Base-by-base conservation (phyloP, 2,888 invertebrate species). In the Endomychus coccineus region DNA sequence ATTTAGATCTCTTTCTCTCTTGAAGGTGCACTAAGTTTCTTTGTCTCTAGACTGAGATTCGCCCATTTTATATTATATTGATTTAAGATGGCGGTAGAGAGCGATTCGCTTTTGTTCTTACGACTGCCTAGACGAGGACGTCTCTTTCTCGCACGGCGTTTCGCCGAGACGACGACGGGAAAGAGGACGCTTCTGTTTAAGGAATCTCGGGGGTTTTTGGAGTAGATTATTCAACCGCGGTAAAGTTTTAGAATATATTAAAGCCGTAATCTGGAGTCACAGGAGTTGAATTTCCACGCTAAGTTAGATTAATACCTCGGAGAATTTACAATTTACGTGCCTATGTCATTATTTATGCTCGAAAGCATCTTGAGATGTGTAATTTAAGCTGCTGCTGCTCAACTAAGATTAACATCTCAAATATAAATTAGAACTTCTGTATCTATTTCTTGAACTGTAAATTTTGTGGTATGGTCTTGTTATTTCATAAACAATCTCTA, bases 231-330 rank as follows among this genome's bases (percentile, higher is more conserved):
- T 61, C 61, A 56, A 55, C 55, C 59, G 53, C 51, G 52, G 50
- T 51, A 58, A 66, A 66, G 64, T 66, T 65, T 66, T 65, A 62
- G 65, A 66, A 66, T 65, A 66, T 64, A 66, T 66, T 66, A 66
- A 66, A 65, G 64, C 62, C 57, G 62, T 64, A 64, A 64, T 64
- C 64, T 63, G 58, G 59, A 63, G 63, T 62, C 63, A 24, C 62
- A 59, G 61, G 62, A 64, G 64, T 64, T 61, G 64, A 66, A 64
- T 66, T 66, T 66, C 64, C 62, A 63, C 63, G 64, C 63, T 62
- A 66, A 66, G 64, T 66, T 66, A 66, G 66, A 66, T 66, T 66
- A 66, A 66, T 66, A 65, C 66, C 66, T 64, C 57, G 52, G 65
- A 64, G 65, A 65, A 66, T 66, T 65, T 61, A 61, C 62, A 66